phyloP scores from a whole-genome alignment of 64 coral and sea anemone species.

The Pocillopora damicornis region DNA sequence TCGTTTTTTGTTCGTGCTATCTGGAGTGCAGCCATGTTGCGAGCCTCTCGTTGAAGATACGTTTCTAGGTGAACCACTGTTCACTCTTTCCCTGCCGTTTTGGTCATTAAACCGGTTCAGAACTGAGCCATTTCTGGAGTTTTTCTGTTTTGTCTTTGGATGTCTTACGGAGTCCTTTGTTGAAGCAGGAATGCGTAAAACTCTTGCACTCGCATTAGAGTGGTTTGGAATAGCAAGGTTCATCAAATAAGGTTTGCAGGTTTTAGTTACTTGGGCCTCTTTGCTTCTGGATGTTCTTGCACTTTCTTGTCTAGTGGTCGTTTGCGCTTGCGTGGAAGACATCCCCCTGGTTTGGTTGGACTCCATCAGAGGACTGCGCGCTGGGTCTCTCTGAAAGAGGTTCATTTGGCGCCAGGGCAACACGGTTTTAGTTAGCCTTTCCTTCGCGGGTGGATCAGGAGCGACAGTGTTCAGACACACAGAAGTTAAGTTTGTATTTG shows the following conservation, averaged over 20 bases:
- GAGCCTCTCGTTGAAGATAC: not conserved
- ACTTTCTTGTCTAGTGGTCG: conserved; percentile 5
- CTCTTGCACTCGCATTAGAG: not conserved
- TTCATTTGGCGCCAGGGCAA: not conserved
- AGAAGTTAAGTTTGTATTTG: not conserved
- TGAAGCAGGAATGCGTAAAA: not conserved
- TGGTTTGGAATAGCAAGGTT: not conserved
- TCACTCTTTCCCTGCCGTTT: not conserved
- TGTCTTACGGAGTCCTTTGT: not conserved
- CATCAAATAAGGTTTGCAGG: conserved; percentile 1
- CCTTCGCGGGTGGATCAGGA: not conserved
- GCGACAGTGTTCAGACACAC: not conserved
- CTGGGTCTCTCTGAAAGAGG: conserved; percentile 3
- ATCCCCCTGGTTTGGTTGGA: not conserved
- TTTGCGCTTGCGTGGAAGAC: not conserved
- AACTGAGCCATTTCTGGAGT: not conserved
- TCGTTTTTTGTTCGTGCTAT: conserved; percentile 1
- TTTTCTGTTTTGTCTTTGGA: not conserved
- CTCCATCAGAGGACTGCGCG: not conserved
- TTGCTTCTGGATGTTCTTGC: not conserved
- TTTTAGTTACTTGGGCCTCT: not conserved
- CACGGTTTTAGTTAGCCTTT: conserved; percentile 6
- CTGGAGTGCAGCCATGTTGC: not conserved
- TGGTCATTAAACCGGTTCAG: not conserved
- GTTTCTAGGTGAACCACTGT: not conserved